Evolutionary conservation across 2,113 vertebrate genomes (phyloP), one percentile per base, ranked within the genome.

Genomic region (Otis tarda): DNA sequence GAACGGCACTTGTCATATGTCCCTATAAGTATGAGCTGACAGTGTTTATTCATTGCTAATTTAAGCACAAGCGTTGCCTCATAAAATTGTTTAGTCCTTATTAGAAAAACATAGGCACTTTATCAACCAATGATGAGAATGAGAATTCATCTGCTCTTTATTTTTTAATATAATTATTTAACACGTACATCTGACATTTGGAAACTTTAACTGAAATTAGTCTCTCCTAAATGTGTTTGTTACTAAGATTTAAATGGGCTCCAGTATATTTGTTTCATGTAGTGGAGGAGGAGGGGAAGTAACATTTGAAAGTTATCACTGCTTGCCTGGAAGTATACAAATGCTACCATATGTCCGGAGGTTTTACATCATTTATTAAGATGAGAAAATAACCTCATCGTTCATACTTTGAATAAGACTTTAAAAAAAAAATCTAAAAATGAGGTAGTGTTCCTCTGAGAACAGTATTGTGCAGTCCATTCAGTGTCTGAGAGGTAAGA

Each of bases 281-380:
- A 86, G 73, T 83, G 94, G 88, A 90, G 94, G 90, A 97, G 83
- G 91, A 87, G 89, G 91, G 83, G 90, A 96, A 96, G 83, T 95
- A 97, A 96, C 92, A 95, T 96, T 96, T 94, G 95, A 95, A 96
- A 96, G 94, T 89, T 96, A 92, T 82, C 89, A 82, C 70, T 4
- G 24, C 86, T 90, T 93, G 87, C 91, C 81, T 96, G 80, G 33
- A 96, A 95, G 74, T 91, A 47, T 45, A 82, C 73, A 94, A 93
- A 96, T 89, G 83, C 60, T 96, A 89, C 94, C 90, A 92, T 96
- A 95, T 96, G 94, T 87, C 85, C 1, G 25, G 95, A 92, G 76
- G 65, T 71, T 95, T 94, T 81, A 75, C 45, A 33, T 89, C 56
- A 89, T 87, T 83, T 93, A 71, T 90, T 93, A 84, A 87, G 64